Percentiles rank a stretch among this genome's conserved stretches.
Evolutionary conservation across 1,140 invertebrate species (phyloP).

Genomic region (Sarcophaga peregrina): DNA sequence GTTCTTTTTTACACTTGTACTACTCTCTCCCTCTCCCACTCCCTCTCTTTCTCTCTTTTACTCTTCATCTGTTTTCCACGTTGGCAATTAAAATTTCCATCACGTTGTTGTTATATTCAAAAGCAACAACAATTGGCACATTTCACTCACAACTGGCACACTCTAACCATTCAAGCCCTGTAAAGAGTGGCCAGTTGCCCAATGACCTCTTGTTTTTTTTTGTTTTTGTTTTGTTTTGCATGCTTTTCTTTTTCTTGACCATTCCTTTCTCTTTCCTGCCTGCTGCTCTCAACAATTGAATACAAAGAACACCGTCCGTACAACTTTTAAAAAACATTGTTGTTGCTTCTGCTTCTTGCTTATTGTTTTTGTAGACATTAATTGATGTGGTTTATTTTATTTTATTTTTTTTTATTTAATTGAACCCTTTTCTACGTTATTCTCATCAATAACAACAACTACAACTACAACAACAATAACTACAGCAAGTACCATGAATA

Average conservation of each 20-base stretch:
- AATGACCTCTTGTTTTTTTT: too few species aligned
- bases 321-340: too few species aligned
- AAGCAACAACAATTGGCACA: constrained; percentile 61
- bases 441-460: constrained; percentile 52
- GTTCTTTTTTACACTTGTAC: neutral
- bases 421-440: constrained; percentile 63
- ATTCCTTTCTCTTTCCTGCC: too few species aligned
- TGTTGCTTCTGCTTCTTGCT: neutral
- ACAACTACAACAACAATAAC: constrained; percentile 50
- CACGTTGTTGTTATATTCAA: constrained; percentile 12
- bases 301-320: too few species aligned
- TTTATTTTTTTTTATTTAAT: constrained; percentile 65
- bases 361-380: constrained; percentile 53
- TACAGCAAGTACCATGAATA: neutral
- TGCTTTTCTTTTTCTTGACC: too few species aligned
- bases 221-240: too few species aligned
- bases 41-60: neutral
- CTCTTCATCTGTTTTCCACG: constrained; percentile 53
- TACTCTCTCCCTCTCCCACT: too few species aligned
- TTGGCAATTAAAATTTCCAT: constrained; percentile 64
- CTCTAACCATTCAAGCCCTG: neutral
- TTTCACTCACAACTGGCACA: constrained; percentile 11
- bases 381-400: constrained; percentile 66
- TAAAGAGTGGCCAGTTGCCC: too few species aligned
- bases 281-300: too few species aligned